Conservation (phyloP, 1,140 invertebrate species). For the Tetramorium simillimum region DNA sequence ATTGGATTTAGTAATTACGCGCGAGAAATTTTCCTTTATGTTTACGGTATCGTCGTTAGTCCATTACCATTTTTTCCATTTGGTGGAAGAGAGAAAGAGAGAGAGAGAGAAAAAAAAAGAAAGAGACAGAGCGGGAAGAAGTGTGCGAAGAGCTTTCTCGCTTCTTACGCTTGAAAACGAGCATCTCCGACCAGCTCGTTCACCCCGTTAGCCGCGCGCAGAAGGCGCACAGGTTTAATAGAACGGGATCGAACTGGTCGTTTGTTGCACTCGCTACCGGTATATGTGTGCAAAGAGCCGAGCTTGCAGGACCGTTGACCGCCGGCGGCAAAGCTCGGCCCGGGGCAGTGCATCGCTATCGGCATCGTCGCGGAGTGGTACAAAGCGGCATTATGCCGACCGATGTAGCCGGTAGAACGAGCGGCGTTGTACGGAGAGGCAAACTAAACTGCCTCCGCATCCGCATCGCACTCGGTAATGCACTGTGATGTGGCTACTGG, state of each 20-base stretch:
- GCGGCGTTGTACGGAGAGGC: constrained; percentile 7
- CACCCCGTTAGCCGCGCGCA: background rate
- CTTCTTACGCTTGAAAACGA: background rate
- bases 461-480: constrained; percentile 66
- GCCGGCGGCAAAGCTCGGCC: constrained; percentile 12
- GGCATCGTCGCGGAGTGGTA: constrained; percentile 5
- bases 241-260: constrained; percentile 60
- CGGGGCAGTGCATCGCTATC: constrained; percentile 24
- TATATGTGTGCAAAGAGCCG: constrained; percentile 36
- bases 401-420: constrained; percentile 30
- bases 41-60: constrained; percentile 26
- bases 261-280: constrained; percentile 52
- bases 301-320: background rate
- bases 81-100: background rate
- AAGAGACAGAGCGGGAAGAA: background rate
- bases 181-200: background rate
- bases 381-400: constrained; percentile 24
- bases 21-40: constrained; percentile 34
- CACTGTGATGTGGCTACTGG: constrained; percentile 70
- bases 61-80: background rate
- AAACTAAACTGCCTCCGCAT: constrained; percentile 52
- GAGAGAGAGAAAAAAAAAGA: background rate
- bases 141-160: background rate
- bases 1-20: background rate
- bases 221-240: constrained; percentile 50